These are phyloP conservation scores for Trichonephila clavata DNA, from an alignment of 1,140 invertebrate genomes.

Conservation along the genomic window DNA sequence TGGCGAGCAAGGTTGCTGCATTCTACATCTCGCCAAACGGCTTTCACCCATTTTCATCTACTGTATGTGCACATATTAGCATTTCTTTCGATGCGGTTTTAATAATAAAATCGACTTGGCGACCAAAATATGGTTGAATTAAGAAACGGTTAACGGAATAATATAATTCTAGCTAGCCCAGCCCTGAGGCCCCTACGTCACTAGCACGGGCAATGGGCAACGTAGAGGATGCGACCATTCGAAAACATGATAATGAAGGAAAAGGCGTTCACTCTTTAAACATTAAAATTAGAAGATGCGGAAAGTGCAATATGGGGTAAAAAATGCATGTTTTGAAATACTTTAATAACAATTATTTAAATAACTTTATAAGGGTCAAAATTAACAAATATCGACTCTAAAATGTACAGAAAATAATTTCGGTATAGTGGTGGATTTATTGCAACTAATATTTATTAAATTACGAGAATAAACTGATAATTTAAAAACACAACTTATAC, in stretches of 20 bases:
- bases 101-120: background rate
- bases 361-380: no score
- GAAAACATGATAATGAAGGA: background rate
- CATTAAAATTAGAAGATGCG: background rate
- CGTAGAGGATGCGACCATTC: conserved; percentile 34
- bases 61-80: background rate
- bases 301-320: background rate
- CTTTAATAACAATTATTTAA: no score
- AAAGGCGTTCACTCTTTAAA: background rate
- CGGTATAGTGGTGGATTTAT: no score
- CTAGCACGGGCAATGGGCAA: conserved; percentile 54
- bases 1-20: conserved; percentile 68
- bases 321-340: background rate
- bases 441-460: no score
- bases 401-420: no score
- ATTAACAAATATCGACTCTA: no score
- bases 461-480: no score
- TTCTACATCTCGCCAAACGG: conserved; percentile 67
- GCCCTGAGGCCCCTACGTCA: conserved; percentile 21
- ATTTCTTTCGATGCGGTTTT: background rate
- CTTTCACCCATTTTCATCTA: conserved; percentile 1
- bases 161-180: background rate
- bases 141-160: conserved; percentile 11
- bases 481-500: no score
- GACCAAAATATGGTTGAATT: background rate